These are phyloP conservation scores for Nipponacmea schrenckii DNA, from an alignment of 2,888 invertebrate genomes.

Conservation along the genomic window DNA sequence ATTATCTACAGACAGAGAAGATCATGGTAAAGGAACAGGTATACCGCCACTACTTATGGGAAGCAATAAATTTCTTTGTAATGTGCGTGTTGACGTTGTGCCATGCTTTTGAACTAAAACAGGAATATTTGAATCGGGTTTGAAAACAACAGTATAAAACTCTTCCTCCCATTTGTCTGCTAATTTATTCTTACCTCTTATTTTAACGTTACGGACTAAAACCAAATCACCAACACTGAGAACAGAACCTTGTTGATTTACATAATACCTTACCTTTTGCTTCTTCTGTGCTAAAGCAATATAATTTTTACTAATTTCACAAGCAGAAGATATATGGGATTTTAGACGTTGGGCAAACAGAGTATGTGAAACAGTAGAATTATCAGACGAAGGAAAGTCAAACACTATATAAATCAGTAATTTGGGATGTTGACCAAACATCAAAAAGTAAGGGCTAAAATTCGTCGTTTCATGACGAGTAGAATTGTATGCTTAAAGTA, in stretches of 20 bases:
- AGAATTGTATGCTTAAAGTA: slow-evolving; percentile 26
- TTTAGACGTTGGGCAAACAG: slow-evolving; percentile 5
- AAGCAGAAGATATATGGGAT: background rate
- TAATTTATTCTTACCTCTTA: no score
- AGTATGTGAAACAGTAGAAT: background rate
- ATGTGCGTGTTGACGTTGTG: no score
- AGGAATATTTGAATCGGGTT: no score
- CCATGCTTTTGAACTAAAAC: no score
- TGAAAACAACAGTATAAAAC: no score
- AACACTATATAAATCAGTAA: slow-evolving; percentile 30
- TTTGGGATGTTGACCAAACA: slow-evolving; percentile 28
- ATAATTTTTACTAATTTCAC: background rate
- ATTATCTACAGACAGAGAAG: no score
- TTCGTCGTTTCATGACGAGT: slow-evolving; percentile 25
- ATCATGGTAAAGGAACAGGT: no score
- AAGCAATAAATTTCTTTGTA: no score
- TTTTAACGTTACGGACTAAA: background rate
- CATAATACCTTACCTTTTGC: slow-evolving; percentile 16
- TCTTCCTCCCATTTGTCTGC: no score
- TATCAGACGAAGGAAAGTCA: background rate
- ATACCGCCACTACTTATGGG: no score
- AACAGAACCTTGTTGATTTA: background rate
- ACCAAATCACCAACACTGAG: slow-evolving; percentile 14
- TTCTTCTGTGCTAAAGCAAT: background rate
- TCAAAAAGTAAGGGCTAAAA: slow-evolving; percentile 27